Conservation (phyloP, 2,888 invertebrate species). For the Junonia oenone region DNA sequence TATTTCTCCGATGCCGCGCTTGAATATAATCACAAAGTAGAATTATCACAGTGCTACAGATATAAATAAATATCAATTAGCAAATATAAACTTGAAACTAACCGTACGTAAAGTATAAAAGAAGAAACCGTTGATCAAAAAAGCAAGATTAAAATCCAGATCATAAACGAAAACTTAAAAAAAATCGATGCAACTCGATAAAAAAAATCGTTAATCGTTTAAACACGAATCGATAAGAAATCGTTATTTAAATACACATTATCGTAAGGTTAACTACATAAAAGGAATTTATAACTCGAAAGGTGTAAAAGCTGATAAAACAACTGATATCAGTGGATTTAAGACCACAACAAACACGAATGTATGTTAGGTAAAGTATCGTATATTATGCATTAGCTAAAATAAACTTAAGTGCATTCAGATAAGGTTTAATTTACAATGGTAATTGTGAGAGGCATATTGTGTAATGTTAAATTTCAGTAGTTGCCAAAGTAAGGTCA, state of each 20-base stretch:
- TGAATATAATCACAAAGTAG: too few species aligned
- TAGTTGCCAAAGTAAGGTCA: slow-evolving; percentile 27
- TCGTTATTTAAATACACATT: slow-evolving; percentile 19
- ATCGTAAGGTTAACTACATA: slow-evolving; percentile 21
- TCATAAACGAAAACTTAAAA: neutral
- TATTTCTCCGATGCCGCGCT: too few species aligned
- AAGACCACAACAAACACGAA: slow-evolving; percentile 31
- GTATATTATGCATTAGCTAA: neutral
- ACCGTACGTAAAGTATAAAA: too few species aligned
- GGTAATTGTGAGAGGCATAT: neutral
- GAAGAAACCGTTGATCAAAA: too few species aligned
- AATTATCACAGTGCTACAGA: too few species aligned
- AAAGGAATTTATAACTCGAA: slow-evolving; percentile 29
- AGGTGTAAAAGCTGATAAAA: slow-evolving; percentile 31
- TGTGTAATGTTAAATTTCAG: slow-evolving; percentile 22
- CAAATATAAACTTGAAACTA: too few species aligned
- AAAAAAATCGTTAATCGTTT: slow-evolving; percentile 1
- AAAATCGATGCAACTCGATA: neutral
- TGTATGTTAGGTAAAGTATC: slow-evolving; percentile 12
- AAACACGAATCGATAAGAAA: slow-evolving; percentile 19
- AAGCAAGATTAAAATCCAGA: neutral
- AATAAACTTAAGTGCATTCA: neutral
- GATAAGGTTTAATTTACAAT: slow-evolving; percentile 8
- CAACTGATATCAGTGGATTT: slow-evolving; percentile 28
- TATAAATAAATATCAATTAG: too few species aligned